Base-by-base conservation (phyloP, 2,113 vertebrate genomes). In the Sceloporus undulatus region DNA sequence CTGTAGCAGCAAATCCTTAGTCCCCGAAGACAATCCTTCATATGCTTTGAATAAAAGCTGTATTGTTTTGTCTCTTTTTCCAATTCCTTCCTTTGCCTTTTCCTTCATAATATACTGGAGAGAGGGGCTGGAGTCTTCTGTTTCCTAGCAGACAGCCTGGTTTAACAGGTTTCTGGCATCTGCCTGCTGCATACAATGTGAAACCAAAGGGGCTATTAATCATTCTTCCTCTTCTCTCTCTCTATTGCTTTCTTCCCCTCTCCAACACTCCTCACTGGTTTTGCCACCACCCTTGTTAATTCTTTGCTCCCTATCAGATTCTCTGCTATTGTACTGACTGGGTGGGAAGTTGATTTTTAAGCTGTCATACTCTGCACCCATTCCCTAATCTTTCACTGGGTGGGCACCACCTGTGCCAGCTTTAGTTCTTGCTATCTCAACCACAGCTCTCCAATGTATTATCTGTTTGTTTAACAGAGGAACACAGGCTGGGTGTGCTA, bases 341-440 rank as follows among this genome's bases (percentile, higher is more conserved):
- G 81, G 87, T 77, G 87, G 87, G 21, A 78, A 88, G 81, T 83
- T 29, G 42, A 70, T 88, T 84, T 48, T 71, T 84, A 83, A 81
- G 74, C 62, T 29, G 25, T 38, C 21, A 29, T 78, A 38, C 59
- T 78, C 34, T 84, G 73, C 48, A 70, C 81, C 87, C 80, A 40
- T 84, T 88, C 74, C 34, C 62, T 88, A 88, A 88, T 88, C 87
- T 88, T 88, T 70, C 81, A 9, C 18, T 83, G 42, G 81, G n/a
- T 83, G 62, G 80, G n/a, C 59, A 83, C 80, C 87, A 84, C 87
- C 87, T 70, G 4, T 38, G 1, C 56, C 48, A 78, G 87, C 74
- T 70, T 84, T 84, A 88, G 74, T 88, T 84, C 75, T 88, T 78
- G 62, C 87, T 88, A 66, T 88, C 82, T 84, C 81, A 42, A 27